A percentile compares a stretch with the other conserved stretches of the same genome.
Evolutionary conservation across 2,113 vertebrate species (phyloP).

Genomic region (Cyprinus carpio): DNA sequence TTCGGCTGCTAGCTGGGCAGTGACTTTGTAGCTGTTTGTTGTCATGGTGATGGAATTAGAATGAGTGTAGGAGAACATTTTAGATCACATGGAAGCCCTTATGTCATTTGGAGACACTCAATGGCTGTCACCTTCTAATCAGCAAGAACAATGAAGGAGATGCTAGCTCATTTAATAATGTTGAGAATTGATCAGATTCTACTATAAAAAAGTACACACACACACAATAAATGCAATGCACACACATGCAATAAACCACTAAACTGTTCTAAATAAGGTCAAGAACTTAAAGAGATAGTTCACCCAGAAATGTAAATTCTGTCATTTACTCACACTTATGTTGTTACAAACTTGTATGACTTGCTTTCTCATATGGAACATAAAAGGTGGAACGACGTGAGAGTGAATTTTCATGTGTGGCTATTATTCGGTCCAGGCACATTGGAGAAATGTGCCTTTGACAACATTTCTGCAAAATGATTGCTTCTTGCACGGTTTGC

Average conservation of each 20-base stretch:
- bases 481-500: background rate
- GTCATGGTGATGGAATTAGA: conserved; percentile 18
- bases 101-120: background rate
- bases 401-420: background rate
- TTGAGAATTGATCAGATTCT: background rate
- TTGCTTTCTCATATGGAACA: background rate
- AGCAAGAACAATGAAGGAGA: conserved; percentile 18
- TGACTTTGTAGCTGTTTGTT: conserved; percentile 31
- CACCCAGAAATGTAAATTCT: background rate
- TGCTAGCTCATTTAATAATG: background rate
- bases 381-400: background rate
- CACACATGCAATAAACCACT: too few species aligned
- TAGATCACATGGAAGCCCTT: conserved; percentile 6
- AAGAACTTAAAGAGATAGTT: too few species aligned
- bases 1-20: background rate
- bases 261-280: too few species aligned
- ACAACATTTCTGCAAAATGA: background rate
- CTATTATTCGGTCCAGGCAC: background rate
- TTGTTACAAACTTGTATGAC: background rate
- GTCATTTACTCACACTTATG: too few species aligned
- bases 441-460: background rate
- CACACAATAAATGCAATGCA: too few species aligned
- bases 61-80: background rate
- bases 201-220: background rate
- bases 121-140: background rate